phyloP scores from a whole-genome alignment of 2,113 vertebrate species.

The Cyrtonyx montezumae region DNA sequence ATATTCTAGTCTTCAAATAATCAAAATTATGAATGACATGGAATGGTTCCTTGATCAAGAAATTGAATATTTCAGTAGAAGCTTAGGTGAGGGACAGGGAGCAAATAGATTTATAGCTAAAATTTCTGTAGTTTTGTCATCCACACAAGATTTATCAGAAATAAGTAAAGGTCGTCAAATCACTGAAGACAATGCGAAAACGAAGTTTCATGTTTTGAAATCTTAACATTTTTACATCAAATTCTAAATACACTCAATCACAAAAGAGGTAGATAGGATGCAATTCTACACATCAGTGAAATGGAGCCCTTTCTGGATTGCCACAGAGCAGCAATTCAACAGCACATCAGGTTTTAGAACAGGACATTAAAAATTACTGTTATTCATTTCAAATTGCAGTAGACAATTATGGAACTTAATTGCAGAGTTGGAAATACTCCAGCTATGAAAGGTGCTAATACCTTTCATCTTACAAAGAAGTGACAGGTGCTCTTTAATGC shows the following conservation, averaged over 20 bases:
- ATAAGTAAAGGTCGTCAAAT: background rate
- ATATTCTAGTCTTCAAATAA: background rate
- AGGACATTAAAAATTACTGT: constrained; percentile 40
- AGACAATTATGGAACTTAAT: constrained; percentile 59
- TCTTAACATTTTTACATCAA: background rate
- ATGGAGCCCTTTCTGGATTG: background rate
- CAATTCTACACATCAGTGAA: background rate
- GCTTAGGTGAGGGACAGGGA: background rate
- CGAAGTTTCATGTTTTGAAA: background rate
- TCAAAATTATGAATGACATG: background rate
- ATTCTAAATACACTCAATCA: background rate
- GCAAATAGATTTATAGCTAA: background rate
- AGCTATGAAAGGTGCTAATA: constrained; percentile 36
- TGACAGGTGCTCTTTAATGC: background rate
- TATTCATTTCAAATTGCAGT: constrained; percentile 52
- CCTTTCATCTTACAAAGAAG: background rate
- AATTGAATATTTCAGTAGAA: background rate
- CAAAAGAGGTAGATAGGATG: background rate
- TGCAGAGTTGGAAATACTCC: constrained; percentile 51
- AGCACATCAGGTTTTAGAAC: constrained; percentile 32
- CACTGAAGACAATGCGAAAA: background rate
- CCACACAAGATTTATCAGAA: background rate
- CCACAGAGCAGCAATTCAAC: background rate
- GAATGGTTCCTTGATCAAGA: background rate
- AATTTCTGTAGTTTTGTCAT: background rate